Conservation (phyloP, 1,140 invertebrate genomes). For the Gonatopus flavifemur region DNA sequence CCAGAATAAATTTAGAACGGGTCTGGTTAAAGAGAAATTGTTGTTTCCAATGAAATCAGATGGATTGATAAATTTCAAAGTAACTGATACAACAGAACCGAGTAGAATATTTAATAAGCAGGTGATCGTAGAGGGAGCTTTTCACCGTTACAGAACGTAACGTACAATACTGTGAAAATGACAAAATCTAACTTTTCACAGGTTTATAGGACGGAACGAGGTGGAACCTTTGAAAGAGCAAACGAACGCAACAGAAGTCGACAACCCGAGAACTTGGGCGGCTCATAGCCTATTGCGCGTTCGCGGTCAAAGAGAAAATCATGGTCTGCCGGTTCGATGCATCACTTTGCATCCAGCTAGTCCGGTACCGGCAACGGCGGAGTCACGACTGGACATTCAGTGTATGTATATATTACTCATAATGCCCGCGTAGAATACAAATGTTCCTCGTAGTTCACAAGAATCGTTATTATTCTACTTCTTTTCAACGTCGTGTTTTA, state of each 20-base stretch:
- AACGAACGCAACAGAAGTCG: constrained; percentile 80
- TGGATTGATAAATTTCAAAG: no score
- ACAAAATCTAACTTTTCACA: no score
- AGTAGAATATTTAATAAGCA: no score
- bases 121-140: no score
- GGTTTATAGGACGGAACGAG: constrained; percentile 68
- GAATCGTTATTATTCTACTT: constrained; percentile 2
- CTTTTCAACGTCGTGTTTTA: no score
- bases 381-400: constrained; percentile 78
- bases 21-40: no score
- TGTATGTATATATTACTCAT: constrained; percentile 69
- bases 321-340: constrained; percentile 75
- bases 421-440: background rate
- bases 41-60: no score
- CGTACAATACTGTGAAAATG: no score
- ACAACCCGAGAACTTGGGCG: constrained; percentile 80
- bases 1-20: no score
- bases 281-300: constrained; percentile 79
- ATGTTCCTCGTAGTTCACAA: background rate
- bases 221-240: constrained; percentile 66
- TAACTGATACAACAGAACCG: no score
- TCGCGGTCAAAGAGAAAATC: constrained; percentile 73
- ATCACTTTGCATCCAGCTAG: constrained; percentile 82
- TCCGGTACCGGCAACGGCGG: constrained; percentile 64
- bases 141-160: no score